Percentiles rank a stretch among this genome's conserved stretches.
Evolutionary conservation across 2,888 invertebrate species (phyloP).

Genomic region (Cosmia trapezina): DNA sequence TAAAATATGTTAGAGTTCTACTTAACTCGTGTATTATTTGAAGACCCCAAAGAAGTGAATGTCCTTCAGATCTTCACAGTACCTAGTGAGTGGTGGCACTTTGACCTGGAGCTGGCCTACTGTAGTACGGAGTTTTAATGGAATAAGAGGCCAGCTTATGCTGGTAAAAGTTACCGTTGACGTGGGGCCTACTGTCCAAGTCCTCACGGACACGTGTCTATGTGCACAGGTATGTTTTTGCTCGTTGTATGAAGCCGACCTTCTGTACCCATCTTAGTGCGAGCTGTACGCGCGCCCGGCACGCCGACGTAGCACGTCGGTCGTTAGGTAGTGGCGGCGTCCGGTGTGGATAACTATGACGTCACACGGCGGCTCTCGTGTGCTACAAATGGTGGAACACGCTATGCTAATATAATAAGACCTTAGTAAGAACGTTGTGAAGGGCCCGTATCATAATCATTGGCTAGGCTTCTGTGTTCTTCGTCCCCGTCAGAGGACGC

Average conservation of each 20-base stretch:
- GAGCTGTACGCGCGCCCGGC: no score
- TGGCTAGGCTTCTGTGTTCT: no score
- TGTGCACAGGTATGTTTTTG: neutral
- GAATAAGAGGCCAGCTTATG: neutral
- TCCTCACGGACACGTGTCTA: no score
- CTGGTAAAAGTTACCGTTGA: neutral
- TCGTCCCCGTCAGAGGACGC: no score
- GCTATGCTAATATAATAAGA: neutral
- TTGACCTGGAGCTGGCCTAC: no score
- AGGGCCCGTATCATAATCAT: neutral
- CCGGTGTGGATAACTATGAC: constrained; percentile 5
- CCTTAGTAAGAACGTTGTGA: neutral
- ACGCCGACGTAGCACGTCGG: neutral
- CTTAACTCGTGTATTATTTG: no score
- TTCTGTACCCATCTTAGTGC: neutral
- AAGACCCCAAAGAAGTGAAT: no score
- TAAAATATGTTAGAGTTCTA: no score
- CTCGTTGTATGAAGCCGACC: neutral
- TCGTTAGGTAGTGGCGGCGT: no score
- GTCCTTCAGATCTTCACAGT: no score
- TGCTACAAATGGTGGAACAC: neutral
- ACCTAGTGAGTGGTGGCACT: no score
- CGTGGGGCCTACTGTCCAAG: neutral
- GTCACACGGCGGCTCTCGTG: neutral
- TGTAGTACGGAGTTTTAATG: neutral